These are phyloP conservation scores for Arctocebus calabarensis DNA, from an alignment of 2,797 vertebrate genomes.

Conservation along the genomic window DNA sequence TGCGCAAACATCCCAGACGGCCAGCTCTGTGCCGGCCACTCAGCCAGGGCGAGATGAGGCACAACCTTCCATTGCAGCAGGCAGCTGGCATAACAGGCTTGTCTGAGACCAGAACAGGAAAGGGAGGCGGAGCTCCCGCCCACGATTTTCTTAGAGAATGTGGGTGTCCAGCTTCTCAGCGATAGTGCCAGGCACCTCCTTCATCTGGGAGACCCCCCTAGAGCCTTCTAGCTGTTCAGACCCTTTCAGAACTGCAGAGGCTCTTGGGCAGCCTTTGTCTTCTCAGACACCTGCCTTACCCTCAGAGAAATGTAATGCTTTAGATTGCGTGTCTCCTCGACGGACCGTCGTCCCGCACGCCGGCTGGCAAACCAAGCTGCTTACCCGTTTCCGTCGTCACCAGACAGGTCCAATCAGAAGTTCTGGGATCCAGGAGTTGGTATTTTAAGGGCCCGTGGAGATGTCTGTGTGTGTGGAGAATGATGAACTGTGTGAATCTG, in stretches of 20 bases:
- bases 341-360: neutral
- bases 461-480: neutral
- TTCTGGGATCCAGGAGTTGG: no score
- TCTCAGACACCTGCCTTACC: no score
- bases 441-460: neutral
- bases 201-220: neutral
- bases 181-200: rapidly evolving
- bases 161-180: neutral
- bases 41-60: rapidly evolving
- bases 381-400: no score
- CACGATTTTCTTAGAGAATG: neutral
- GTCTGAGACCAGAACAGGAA: neutral
- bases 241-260: neutral
- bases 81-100: neutral
- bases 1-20: rapidly evolving
- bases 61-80: neutral
- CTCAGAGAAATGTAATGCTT: neutral
- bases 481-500: rapidly evolving
- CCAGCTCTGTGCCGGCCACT: neutral
- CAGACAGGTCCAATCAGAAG: neutral
- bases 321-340: neutral
- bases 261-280: neutral
- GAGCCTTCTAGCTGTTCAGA: neutral
- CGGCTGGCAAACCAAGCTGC: no score
- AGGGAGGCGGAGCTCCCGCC: neutral